phyloP scores from a whole-genome alignment of 2,888 invertebrate genomes.

The Stenodema calcarata region DNA sequence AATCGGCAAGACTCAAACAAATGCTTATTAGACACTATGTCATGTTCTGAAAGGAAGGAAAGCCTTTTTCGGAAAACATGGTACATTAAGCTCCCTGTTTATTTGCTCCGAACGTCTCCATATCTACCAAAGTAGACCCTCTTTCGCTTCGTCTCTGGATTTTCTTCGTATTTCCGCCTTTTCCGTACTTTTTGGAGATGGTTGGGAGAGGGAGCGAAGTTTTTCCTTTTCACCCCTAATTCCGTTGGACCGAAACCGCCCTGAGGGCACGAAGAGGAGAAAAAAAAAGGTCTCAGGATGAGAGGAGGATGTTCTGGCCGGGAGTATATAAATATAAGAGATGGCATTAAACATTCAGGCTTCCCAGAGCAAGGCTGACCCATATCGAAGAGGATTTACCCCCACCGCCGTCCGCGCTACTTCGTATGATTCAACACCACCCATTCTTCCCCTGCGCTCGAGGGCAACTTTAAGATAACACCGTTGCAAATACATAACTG shows the following conservation, averaged over 20 bases:
- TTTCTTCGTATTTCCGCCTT: background rate
- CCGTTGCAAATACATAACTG: constrained; percentile 2
- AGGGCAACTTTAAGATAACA: constrained; percentile 2
- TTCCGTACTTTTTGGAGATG: background rate
- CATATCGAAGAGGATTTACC: background rate
- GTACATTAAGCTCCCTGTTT: background rate
- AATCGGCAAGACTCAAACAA: background rate
- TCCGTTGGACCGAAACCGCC: background rate
- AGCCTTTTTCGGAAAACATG: background rate
- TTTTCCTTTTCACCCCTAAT: background rate
- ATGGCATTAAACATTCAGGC: background rate
- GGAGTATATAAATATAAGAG: background rate
- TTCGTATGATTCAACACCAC: background rate
- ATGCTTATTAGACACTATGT: background rate
- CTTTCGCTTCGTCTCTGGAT: background rate
- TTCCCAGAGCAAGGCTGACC: background rate
- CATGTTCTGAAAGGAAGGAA: background rate
- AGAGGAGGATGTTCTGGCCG: background rate
- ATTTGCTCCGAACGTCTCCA: background rate
- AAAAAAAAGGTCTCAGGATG: background rate
- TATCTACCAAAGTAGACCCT: background rate
- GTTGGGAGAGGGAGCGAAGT: background rate
- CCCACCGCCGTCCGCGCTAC: background rate
- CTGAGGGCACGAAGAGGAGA: background rate
- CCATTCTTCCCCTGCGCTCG: background rate